Evolutionary conservation across 23 tunicate genomes (phyloP), one percentile per base, ranked within the genome.

Genomic region (Botrylloides violaceus): DNA sequence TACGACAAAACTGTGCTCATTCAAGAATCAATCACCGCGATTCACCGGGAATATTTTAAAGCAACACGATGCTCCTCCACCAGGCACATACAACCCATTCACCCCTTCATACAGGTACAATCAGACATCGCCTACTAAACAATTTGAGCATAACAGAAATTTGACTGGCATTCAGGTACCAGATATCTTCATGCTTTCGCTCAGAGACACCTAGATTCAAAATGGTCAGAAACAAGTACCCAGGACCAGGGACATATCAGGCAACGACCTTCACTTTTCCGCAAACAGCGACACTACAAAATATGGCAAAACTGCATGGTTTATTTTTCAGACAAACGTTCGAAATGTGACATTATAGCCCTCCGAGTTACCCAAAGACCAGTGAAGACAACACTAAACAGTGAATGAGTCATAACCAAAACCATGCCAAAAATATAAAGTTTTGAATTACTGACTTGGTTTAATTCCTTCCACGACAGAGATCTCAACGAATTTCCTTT

Each of bases 201-300:
- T 87, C 95, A 6, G 59, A 53, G 23, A 80, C 85, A 31, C 61
- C 76, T 37, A 48, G 95, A 49, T 75, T 79, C 50, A 58, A 61
- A 48, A 66, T 71, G 2, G 48, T 66, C 3, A 80, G 47, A 66
- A 76, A 81, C 26, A 87, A 87, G 76, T 71, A 68, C 7, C 95
- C 86, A 9, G 95, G 86, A 6, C 86, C 95, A 0, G 95, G 95
- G 2, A 76, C 76, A 7, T 87, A 87, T 43, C 78, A 76, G 34
- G 73, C 95, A 5, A 76, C 58, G 19, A 68, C 26, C n/a, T 68
- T 1, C 37, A 37, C 61, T 0, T 32, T 35, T 24, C 74, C 74
- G 25, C 74, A 68, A 31, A 27, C 20, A 23, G 21, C 49, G 20
- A 59, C 79, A 3, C 20, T 80, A 2, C 26, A 20, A 4, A 49